These are phyloP conservation scores for Bryconaethiops microstoma DNA, from an alignment of 2,797 vertebrate species.

Conservation along the genomic window DNA sequence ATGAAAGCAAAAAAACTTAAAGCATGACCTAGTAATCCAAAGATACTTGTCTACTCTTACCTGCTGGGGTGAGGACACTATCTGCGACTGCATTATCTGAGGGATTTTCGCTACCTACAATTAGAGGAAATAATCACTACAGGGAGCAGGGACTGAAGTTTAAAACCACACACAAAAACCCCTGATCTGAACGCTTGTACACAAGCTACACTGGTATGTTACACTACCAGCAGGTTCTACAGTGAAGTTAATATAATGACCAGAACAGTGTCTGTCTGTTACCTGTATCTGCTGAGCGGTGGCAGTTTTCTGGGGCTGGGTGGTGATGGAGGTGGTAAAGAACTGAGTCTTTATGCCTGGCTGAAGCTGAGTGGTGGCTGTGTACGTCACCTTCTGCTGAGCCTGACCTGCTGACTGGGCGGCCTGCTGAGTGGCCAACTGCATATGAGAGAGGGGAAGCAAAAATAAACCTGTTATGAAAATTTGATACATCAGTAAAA, in stretches of 20 bases:
- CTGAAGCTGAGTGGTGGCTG: conserved; percentile 77
- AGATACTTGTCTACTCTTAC: conserved; percentile 56
- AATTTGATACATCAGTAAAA: neutral
- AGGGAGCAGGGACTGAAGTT: neutral
- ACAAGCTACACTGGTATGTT: neutral
- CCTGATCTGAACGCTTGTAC: neutral
- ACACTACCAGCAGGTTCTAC: neutral
- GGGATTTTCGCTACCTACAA: conserved; percentile 90
- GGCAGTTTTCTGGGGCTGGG: conserved; percentile 80
- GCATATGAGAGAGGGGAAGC: too few species aligned
- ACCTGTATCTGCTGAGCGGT: conserved; percentile 87
- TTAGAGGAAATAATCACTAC: conserved; percentile 56
- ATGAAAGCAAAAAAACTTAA: too few species aligned
- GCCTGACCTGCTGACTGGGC: conserved; percentile 77
- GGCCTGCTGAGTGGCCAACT: conserved; percentile 84
- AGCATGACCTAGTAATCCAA: too few species aligned
- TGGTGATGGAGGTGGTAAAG: conserved; percentile 79
- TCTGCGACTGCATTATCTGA: conserved; percentile 92
- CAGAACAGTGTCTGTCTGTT: neutral
- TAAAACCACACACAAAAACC: neutral
- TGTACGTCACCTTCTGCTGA: conserved; percentile 84
- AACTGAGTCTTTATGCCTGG: conserved; percentile 88
- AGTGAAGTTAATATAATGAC: neutral
- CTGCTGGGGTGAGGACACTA: conserved; percentile 90
- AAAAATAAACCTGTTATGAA: neutral